These are phyloP conservation scores for Ylistrum balloti DNA, from an alignment of 1,140 invertebrate species.

Conservation along the genomic window DNA sequence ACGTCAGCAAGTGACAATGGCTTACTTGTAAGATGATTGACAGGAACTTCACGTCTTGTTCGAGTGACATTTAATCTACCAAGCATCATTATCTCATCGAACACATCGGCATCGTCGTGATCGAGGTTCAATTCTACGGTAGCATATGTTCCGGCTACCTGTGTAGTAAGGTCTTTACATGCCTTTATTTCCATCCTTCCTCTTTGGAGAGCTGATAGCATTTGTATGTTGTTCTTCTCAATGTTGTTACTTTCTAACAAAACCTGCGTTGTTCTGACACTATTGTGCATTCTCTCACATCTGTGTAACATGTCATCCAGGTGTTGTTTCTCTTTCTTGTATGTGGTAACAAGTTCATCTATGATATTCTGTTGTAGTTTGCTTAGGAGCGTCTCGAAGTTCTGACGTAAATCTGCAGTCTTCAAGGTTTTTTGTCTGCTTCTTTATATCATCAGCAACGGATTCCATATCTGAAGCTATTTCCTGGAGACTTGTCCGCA, in stretches of 20 bases:
- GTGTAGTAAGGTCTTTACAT: background rate
- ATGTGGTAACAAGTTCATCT: background rate
- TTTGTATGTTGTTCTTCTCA: background rate
- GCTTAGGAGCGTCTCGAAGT: background rate
- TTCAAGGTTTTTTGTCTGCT: background rate
- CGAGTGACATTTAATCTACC: background rate
- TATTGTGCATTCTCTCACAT: background rate
- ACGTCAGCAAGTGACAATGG: background rate
- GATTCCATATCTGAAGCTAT: background rate
- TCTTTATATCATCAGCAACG: background rate
- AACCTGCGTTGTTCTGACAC: background rate
- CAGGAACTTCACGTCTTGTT: background rate
- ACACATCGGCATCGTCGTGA: background rate
- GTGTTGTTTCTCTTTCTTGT: constrained; percentile 23
- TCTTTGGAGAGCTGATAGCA: background rate
- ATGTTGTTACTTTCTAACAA: background rate
- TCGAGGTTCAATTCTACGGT: background rate
- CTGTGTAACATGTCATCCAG: constrained; percentile 5
- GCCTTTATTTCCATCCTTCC: background rate
- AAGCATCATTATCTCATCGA: background rate
- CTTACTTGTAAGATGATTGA: background rate
- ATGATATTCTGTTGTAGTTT: background rate
- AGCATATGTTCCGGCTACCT: background rate
- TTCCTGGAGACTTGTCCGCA: background rate
- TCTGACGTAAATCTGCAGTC: background rate